Conservation (phyloP, 2,113 vertebrate genomes). For the Tamias sibiricus region DNA sequence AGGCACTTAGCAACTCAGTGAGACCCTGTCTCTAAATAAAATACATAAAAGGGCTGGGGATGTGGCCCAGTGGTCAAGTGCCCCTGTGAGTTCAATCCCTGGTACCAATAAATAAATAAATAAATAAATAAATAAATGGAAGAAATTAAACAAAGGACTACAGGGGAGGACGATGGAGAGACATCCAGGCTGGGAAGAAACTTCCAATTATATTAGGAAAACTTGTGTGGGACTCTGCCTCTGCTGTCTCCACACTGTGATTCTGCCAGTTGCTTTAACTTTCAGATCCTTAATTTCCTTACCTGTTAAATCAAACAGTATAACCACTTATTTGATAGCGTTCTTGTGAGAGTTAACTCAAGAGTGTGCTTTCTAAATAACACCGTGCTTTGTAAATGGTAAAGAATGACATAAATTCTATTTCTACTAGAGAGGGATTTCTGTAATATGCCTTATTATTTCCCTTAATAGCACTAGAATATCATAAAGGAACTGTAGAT, state of each 20-base stretch:
- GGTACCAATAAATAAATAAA: no score
- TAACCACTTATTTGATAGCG: neutral
- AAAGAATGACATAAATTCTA: slow-evolving; percentile 25
- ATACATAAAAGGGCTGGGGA: no score
- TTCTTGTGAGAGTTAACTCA: slow-evolving; percentile 20
- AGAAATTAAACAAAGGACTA: slow-evolving; percentile 52
- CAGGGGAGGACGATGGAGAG: neutral
- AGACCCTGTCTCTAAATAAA: no score
- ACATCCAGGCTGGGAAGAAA: neutral
- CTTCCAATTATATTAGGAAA: neutral
- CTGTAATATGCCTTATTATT: slow-evolving; percentile 79
- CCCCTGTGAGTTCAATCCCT: no score
- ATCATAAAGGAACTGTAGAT: slow-evolving; percentile 23
- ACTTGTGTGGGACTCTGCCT: neutral
- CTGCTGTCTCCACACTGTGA: neutral
- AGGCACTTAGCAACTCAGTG: no score
- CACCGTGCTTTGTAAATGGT: neutral
- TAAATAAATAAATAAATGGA: slow-evolving; percentile 47
- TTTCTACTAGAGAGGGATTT: slow-evolving; percentile 70
- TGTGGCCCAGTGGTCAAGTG: no score
- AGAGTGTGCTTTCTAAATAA: slow-evolving; percentile 35
- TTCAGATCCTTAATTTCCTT: neutral
- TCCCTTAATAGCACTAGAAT: slow-evolving; percentile 9
- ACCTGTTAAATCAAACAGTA: neutral
- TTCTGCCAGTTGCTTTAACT: neutral